These are phyloP conservation scores for Clarias fuscus DNA, from an alignment of 2,797 vertebrate genomes.

Conservation along the genomic window DNA sequence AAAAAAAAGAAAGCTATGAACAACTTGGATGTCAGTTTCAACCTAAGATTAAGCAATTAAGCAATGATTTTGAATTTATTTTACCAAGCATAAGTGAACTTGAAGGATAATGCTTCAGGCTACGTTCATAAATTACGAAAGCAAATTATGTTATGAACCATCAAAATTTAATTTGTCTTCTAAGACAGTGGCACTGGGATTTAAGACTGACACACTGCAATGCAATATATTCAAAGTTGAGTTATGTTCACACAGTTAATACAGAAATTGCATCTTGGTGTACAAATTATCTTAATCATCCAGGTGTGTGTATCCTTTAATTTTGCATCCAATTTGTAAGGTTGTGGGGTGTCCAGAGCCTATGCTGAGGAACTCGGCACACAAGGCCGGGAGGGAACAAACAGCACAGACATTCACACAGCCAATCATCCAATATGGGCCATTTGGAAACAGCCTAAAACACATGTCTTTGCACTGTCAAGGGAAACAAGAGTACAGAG, in stretches of 20 bases:
- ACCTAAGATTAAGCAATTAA: slow-evolving; percentile 49
- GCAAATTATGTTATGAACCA: slow-evolving; percentile 28
- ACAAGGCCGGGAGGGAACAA: too few species aligned
- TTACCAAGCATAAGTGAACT: slow-evolving; percentile 29
- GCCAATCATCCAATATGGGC: too few species aligned
- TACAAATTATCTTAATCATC: not conserved
- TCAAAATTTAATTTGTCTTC: slow-evolving; percentile 24
- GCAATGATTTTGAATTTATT: slow-evolving; percentile 41
- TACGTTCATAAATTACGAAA: slow-evolving; percentile 42
- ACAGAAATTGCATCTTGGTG: not conserved
- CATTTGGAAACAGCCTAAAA: too few species aligned
- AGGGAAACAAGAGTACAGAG: too few species aligned
- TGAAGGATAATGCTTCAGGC: slow-evolving; percentile 34
- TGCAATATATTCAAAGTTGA: not conserved
- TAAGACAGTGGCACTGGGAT: not conserved
- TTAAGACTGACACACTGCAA: not conserved
- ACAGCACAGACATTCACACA: too few species aligned
- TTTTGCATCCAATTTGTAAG: not conserved
- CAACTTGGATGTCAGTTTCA: slow-evolving; percentile 43
- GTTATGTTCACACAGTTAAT: not conserved
- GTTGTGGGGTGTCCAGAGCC: not conserved
- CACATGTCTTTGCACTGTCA: too few species aligned
- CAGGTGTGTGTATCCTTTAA: not conserved
- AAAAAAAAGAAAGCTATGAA: slow-evolving; percentile 28
- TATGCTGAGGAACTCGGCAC: not conserved